These are phyloP conservation scores for Urocyon cinereoargenteus DNA, from an alignment of 2,797 vertebrate species.

Conservation along the genomic window DNA sequence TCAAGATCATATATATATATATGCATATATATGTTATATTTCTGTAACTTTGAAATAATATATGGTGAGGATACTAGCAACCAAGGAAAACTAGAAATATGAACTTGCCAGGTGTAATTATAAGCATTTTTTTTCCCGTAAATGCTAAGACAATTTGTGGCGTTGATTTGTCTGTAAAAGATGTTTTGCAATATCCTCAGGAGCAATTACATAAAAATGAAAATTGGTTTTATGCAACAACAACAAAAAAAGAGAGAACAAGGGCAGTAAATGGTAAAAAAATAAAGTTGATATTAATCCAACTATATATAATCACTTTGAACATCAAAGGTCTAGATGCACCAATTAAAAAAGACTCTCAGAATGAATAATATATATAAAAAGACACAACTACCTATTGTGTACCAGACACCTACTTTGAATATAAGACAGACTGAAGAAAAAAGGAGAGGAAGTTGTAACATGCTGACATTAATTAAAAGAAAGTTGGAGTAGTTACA, in stretches of 20 bases:
- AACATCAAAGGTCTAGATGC: neutral
- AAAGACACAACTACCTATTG: neutral
- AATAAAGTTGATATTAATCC: neutral
- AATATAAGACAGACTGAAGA: neutral
- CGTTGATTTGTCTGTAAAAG: slow-evolving; percentile 61
- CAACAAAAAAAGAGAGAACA: neutral
- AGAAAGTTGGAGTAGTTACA: neutral
- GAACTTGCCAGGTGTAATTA: neutral
- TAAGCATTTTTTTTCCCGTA: neutral
- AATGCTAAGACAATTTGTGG: slow-evolving; percentile 40
- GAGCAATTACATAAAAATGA: slow-evolving; percentile 51
- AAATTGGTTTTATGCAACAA: slow-evolving; percentile 42
- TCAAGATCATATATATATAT: neutral
- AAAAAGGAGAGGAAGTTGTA: neutral
- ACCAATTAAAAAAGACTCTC: neutral
- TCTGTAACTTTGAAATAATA: slow-evolving; percentile 8
- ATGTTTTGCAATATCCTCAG: slow-evolving; percentile 30
- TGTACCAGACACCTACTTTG: neutral
- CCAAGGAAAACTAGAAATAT: neutral
- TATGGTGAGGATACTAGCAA: neutral
- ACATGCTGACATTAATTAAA: neutral
- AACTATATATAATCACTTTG: neutral
- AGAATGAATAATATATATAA: neutral
- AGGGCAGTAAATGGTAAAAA: neutral
- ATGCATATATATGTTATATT: neutral